These are phyloP conservation scores for Oscheius sp. DNA, from an alignment of 2,888 invertebrate genomes.

Conservation along the genomic window DNA sequence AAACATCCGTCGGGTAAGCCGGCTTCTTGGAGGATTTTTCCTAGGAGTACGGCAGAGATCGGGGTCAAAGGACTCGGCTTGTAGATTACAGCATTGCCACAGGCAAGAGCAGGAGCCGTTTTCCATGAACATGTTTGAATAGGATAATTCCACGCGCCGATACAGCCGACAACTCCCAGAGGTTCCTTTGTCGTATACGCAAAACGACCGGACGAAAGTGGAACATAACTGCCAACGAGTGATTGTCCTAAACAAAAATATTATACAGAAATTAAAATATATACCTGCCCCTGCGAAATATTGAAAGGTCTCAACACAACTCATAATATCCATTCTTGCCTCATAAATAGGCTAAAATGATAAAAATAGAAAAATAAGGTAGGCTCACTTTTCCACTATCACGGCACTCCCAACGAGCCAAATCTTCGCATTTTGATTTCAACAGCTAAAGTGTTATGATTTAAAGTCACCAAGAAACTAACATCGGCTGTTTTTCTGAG, in stretches of 20 bases:
- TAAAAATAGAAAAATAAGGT: too few relatives aligned
- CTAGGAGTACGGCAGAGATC: conserved; percentile 77
- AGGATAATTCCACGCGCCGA: conserved; percentile 43
- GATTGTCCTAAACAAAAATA: conserved; percentile 17
- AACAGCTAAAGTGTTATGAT: conserved; percentile 40
- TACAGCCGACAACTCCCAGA: conserved; percentile 69
- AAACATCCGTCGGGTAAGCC: conserved; percentile 77
- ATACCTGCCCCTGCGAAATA: conserved; percentile 76
- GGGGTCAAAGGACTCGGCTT: conserved; percentile 78
- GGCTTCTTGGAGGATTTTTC: conserved; percentile 76
- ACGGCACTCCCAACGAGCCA: conserved; percentile 74
- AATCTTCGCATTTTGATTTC: conserved; percentile 73
- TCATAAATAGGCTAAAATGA: conserved; percentile 79
- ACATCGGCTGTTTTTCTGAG: conserved; percentile 62
- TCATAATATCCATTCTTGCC: conserved; percentile 76
- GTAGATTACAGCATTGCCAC: conserved; percentile 78
- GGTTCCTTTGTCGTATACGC: conserved; percentile 71
- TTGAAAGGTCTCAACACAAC: conserved; percentile 77
- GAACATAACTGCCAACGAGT: conserved; percentile 26
- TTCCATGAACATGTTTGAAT: conserved; percentile 57
- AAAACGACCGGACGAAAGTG: conserved; percentile 52
- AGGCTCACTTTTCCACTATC: conserved; percentile 73
- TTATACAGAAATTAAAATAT: neutral
- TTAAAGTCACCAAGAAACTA: neutral
- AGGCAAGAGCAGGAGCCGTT: conserved; percentile 76